Base-by-base conservation (phyloP, 2,888 invertebrate species). In the Hartigia nigra region DNA sequence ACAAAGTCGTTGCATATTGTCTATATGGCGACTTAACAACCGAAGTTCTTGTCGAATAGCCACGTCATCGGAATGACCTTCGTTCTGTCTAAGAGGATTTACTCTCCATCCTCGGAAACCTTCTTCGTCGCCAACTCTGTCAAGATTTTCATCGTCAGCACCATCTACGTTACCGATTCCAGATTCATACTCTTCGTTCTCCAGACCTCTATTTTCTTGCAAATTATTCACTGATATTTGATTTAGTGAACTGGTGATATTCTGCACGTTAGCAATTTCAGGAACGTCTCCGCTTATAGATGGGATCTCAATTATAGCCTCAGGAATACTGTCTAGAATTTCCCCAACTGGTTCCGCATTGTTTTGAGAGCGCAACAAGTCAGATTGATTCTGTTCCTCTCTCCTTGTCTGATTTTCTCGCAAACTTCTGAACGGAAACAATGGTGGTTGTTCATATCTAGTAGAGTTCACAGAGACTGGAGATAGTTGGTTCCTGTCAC, bases 1-100 rank as follows among this genome's bases (percentile, higher is more conserved):
- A 85, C 90, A 91, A 23, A 91, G 86, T 74, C 90, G 85, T 76
- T 91, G 89, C 90, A 91, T 90, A 78, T 90, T 90, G 78, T 91
- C 90, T 37, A 91, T 90, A 75, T 91, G 90, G 39, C 89, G 83
- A 77, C 89, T 88, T 35, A 92, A 87, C 39, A 91, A 82, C 76
- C 88, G 87, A 77, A 91, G 86, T 5, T 88, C 89, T 78, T 87
- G 86, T 32, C 89, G 84, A 69, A 90, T 87, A 37, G 88, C 83
- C 12, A 84, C 39, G 72, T 75, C 78, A 72, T 72, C 72, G 72
- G 72, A 31, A 72, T 72, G 12, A 11, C 23, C n/a, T 72, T 34
- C 72, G 23, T 72, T 80, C n/a, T 76, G 70, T 5, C 34, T 70
- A 23, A 31, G 36, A 14, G 77, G 70, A 9, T 55, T 76, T 14